Conservation (phyloP, 2,797 vertebrate genomes). For the Clarias fuscus region DNA sequence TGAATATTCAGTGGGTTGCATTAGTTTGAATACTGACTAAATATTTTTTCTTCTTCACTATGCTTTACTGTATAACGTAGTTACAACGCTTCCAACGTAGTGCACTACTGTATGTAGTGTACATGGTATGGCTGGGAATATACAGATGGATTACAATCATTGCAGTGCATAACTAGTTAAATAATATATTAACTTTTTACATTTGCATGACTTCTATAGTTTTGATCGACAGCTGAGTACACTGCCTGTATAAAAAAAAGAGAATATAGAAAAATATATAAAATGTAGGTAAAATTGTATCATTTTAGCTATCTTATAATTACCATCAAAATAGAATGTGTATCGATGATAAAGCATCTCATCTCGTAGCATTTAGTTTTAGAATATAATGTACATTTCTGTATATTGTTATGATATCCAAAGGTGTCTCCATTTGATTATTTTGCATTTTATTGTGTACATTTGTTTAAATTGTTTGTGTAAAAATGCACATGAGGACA, state of each 20-base stretch:
- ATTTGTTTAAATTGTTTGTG: constrained; percentile 7
- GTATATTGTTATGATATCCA: constrained; percentile 34
- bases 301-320: constrained; percentile 37
- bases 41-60: constrained; percentile 14
- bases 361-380: constrained; percentile 39
- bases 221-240: constrained; percentile 10
- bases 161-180: background rate
- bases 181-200: constrained; percentile 13
- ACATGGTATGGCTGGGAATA: constrained; percentile 1
- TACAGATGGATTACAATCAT: background rate
- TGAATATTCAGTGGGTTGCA: background rate
- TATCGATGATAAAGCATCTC: constrained; percentile 1
- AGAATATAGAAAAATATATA: background rate
- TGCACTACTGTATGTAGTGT: constrained; percentile 13
- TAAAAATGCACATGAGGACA: background rate
- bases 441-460: background rate
- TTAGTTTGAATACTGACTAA: background rate
- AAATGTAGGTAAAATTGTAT: constrained; percentile 21
- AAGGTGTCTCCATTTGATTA: constrained; percentile 2
- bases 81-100: constrained; percentile 13
- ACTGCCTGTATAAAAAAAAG: constrained; percentile 12
- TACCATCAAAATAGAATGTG: constrained; percentile 13
- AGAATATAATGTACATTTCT: constrained; percentile 49
- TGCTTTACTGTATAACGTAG: constrained; percentile 8
- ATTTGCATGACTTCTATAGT: constrained; percentile 28